These are phyloP conservation scores for Datnioides undecimradiatus DNA, from an alignment of 2,113 vertebrate genomes.

Conservation along the genomic window DNA sequence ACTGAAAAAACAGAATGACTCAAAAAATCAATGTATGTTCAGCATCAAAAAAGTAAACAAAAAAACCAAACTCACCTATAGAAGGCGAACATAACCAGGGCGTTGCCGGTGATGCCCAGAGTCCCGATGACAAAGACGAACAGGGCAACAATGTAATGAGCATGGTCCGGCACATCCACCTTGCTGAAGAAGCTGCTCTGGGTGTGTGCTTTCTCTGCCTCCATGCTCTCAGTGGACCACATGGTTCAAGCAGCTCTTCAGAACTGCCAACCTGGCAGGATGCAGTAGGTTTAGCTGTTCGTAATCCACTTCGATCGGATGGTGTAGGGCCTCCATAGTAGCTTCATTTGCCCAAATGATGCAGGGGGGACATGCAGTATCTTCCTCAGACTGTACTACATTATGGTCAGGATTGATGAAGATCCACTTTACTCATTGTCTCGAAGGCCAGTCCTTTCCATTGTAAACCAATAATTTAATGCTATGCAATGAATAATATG, in stretches of 20 bases:
- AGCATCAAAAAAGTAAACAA: not conserved
- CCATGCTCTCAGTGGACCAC: constrained; percentile 78
- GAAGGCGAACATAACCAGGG: constrained; percentile 93
- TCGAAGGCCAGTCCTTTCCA: not conserved
- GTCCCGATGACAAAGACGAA: constrained; percentile 90
- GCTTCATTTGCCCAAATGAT: constrained; percentile 1
- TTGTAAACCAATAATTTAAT: not conserved
- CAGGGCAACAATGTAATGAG: constrained; percentile 88
- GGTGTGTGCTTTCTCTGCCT: constrained; percentile 78
- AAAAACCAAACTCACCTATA: constrained; percentile 87
- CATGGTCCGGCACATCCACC: constrained; percentile 90
- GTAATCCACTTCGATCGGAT: constrained; percentile 30
- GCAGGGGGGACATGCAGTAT: not conserved
- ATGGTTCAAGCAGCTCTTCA: constrained; percentile 59
- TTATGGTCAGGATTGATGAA: not conserved
- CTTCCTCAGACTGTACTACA: not conserved
- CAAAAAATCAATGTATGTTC: not conserved
- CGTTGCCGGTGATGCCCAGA: constrained; percentile 90
- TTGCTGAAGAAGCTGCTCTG: constrained; percentile 79
- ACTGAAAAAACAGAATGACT: not conserved
- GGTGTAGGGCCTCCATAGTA: constrained; percentile 29
- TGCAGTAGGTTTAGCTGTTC: not conserved
- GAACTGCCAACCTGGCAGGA: constrained; percentile 32
- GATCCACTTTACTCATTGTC: not conserved
- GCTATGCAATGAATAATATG: not conserved